Percentiles rank a stretch among this genome's conserved stretches.
Conservation (phyloP, 1,140 invertebrate genomes). For the Proales similis region DNA sequence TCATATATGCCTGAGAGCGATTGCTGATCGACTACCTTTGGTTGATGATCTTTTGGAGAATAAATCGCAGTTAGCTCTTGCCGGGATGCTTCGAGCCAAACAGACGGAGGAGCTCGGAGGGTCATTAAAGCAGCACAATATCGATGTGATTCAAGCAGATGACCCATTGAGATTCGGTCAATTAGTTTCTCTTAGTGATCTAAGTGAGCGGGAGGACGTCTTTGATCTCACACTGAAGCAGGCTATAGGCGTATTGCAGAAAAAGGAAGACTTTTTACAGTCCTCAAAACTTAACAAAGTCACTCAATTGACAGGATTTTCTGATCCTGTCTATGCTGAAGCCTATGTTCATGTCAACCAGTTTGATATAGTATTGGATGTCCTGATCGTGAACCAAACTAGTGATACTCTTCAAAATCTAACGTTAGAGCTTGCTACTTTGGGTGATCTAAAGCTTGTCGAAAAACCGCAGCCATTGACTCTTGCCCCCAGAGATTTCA, state of each 20-base stretch:
- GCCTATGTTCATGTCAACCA: conserved; percentile 98
- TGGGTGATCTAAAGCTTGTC: conserved; percentile 90
- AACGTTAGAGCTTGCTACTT: conserved; percentile 88
- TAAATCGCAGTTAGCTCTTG: conserved; percentile 70
- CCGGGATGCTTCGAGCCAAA: conserved; percentile 75
- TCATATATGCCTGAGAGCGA: conserved; percentile 64
- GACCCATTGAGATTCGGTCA: conserved; percentile 79
- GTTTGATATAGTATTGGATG: conserved; percentile 61
- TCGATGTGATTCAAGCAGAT: conserved; percentile 58
- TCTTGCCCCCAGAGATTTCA: conserved; percentile 88
- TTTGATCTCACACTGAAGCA: conserved; percentile 90
- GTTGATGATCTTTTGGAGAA: conserved; percentile 69
- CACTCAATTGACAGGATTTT: conserved; percentile 98
- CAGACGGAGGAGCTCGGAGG: conserved; percentile 53
- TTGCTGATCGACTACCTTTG: conserved; percentile 66
- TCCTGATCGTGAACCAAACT: conserved; percentile 83
- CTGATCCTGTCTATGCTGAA: conserved; percentile 97
- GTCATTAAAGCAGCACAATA: conserved; percentile 50
- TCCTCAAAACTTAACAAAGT: conserved; percentile 59
- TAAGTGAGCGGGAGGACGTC: conserved; percentile 64
- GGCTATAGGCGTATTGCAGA: conserved; percentile 66
- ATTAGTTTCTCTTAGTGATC: conserved; percentile 65
- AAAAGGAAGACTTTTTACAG: conserved; percentile 59
- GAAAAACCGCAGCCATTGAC: conserved; percentile 92
- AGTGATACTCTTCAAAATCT: conserved; percentile 92